Evolutionary conservation across 2,797 vertebrate genomes (phyloP).

Genomic region (Poeciliopsis presidionis): DNA sequence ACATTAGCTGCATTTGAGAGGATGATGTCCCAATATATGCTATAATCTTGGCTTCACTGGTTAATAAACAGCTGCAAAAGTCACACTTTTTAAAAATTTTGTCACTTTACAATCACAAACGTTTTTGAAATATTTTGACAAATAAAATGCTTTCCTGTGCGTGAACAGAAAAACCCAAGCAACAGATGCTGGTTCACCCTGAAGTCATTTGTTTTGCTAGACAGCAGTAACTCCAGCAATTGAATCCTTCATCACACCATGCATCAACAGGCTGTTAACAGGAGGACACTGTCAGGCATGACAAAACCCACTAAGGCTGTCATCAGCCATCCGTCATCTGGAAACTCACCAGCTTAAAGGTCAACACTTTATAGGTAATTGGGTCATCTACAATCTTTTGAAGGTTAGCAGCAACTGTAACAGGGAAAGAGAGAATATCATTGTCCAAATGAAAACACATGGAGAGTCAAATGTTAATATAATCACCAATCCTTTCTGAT

Average conservation of each 20-base stretch:
- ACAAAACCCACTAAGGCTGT: constrained; percentile 13
- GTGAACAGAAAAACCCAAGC: not conserved
- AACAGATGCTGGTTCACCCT: constrained; percentile 10
- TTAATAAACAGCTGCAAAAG: not conserved
- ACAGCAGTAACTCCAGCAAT: constrained; percentile 26
- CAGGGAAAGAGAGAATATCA: constrained; percentile 29
- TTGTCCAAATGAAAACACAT: constrained; percentile 4
- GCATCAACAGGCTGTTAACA: constrained; percentile 36
- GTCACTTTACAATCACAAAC: not conserved
- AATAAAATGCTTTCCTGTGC: constrained; percentile 3
- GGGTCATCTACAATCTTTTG: constrained; percentile 99
- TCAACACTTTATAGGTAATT: constrained; percentile 94
- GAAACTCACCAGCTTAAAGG: constrained; percentile 97
- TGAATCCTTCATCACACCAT: constrained; percentile 25
- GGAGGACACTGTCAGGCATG: constrained; percentile 4
- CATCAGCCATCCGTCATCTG: constrained; percentile 45
- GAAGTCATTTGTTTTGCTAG: constrained; percentile 17
- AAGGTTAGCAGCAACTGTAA: constrained; percentile 97
- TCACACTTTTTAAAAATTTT: not conserved
- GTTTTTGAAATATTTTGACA: not conserved
- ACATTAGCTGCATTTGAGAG: not conserved
- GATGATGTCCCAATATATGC: not conserved
- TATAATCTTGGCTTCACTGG: not conserved
- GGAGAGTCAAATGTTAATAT: not conserved
- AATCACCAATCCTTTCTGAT: not conserved